Conservation (phyloP, 2,797 vertebrate species). For the Simalia tracyae region DNA sequence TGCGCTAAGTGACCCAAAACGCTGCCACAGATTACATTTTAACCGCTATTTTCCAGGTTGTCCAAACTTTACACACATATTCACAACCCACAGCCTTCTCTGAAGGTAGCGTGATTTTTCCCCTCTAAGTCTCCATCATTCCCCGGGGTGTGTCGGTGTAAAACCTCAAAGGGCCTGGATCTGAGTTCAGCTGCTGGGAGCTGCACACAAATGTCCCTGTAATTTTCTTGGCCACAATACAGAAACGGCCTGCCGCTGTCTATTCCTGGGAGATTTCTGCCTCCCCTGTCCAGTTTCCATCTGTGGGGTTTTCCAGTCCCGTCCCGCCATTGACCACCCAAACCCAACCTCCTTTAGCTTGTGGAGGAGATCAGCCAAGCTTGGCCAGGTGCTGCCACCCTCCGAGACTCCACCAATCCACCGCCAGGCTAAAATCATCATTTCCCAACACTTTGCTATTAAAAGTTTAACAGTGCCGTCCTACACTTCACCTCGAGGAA, state of each 20-base stretch:
- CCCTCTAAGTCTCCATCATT: background rate
- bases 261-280: too few relatives aligned
- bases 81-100: too few relatives aligned
- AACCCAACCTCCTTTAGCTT: background rate
- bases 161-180: background rate
- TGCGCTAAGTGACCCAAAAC: too few relatives aligned
- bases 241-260: too few relatives aligned
- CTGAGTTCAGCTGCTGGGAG: background rate
- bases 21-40: too few relatives aligned
- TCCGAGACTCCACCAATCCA: accelerated
- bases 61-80: too few relatives aligned
- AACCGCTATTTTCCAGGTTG: too few relatives aligned
- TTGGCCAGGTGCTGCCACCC: background rate
- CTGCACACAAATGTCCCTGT: background rate
- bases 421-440: background rate
- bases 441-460: background rate
- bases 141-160: background rate
- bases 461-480: background rate
- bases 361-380: background rate
- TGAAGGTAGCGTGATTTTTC: too few relatives aligned
- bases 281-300: too few relatives aligned
- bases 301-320: too few relatives aligned
- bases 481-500: background rate
- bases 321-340: too few relatives aligned
- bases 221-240: background rate